Evolutionary conservation across 1,140 invertebrate genomes (phyloP).

Genomic region (Drosophila triauraria): DNA sequence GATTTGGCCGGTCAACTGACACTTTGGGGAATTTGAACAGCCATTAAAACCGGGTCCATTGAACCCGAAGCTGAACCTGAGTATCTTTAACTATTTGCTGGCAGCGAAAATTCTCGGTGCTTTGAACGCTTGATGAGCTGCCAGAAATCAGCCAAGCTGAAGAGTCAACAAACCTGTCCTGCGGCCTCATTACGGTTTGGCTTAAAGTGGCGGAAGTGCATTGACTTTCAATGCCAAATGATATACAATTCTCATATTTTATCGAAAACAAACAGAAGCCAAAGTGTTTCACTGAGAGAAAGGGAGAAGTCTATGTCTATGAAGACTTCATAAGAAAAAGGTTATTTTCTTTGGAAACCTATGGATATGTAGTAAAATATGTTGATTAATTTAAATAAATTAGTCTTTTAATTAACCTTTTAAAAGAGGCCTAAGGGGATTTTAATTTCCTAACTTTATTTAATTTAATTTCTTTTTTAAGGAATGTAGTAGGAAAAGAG

Average conservation of each 20-base stretch:
- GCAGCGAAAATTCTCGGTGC: conserved; percentile 27
- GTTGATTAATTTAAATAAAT: too few species aligned
- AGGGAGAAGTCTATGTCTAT: not conserved
- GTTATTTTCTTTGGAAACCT: too few species aligned
- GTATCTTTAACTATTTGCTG: conserved; percentile 26
- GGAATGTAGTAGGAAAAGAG: too few species aligned
- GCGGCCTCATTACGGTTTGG: conserved; percentile 29
- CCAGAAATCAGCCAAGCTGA: conserved; percentile 56
- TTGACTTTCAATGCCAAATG: conserved; percentile 49
- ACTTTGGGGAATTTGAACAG: conserved; percentile 64
- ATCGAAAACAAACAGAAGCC: conserved; percentile 7
- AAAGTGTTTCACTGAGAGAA: conserved; percentile 17
- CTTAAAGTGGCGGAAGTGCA: conserved; percentile 69
- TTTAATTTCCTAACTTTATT: too few species aligned
- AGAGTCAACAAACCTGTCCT: conserved; percentile 56
- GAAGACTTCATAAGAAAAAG: too few species aligned
- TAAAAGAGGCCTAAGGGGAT: too few species aligned
- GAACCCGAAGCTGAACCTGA: conserved; percentile 29
- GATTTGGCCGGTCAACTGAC: conserved; percentile 70
- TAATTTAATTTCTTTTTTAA: too few species aligned
- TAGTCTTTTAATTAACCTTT: too few species aligned
- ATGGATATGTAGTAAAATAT: too few species aligned
- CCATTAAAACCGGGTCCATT: conserved; percentile 28
- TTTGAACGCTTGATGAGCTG: conserved; percentile 53
- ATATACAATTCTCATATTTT: conserved; percentile 54